These are phyloP conservation scores for Varanus salvator DNA, from an alignment of 2,113 vertebrate species.

Conservation along the genomic window DNA sequence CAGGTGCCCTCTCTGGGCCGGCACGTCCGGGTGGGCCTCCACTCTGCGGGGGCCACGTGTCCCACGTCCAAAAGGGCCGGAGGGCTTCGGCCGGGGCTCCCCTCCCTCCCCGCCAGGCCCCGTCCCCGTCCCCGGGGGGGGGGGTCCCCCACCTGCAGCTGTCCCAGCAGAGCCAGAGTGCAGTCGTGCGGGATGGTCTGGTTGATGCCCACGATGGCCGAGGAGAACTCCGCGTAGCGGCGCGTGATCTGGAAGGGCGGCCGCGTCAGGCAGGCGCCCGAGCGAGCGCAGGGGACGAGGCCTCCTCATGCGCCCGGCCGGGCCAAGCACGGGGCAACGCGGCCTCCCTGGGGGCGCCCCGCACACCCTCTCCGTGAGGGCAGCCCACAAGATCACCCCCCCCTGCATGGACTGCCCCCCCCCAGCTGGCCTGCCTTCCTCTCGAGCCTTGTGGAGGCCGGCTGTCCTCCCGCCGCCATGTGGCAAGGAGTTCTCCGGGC, in stretches of 20 bases:
- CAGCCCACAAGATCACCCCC: too few species aligned
- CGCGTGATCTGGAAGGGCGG: conserved; percentile 83
- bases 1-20: too few species aligned
- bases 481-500: neutral
- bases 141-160: conserved; percentile 83
- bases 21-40: too few species aligned
- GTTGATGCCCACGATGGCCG: conserved; percentile 93
- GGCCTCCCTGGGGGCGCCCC: neutral
- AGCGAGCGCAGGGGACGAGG: neutral
- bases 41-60: too few species aligned
- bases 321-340: neutral
- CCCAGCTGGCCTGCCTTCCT: neutral
- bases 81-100: too few species aligned
- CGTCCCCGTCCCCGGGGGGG: too few species aligned
- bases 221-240: conserved; percentile 92
- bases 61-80: too few species aligned
- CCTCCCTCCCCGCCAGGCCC: rapidly evolving
- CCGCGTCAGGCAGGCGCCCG: rapidly evolving
- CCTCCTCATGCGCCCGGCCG: neutral
- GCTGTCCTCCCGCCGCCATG: neutral
- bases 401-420: neutral
- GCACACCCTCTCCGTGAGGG: too few species aligned
- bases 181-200: conserved; percentile 91
- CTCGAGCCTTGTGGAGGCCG: neutral
- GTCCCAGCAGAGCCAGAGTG: conserved; percentile 84